Conservation (phyloP, 2,113 vertebrate genomes). For the Proterorhinus semilunaris region DNA sequence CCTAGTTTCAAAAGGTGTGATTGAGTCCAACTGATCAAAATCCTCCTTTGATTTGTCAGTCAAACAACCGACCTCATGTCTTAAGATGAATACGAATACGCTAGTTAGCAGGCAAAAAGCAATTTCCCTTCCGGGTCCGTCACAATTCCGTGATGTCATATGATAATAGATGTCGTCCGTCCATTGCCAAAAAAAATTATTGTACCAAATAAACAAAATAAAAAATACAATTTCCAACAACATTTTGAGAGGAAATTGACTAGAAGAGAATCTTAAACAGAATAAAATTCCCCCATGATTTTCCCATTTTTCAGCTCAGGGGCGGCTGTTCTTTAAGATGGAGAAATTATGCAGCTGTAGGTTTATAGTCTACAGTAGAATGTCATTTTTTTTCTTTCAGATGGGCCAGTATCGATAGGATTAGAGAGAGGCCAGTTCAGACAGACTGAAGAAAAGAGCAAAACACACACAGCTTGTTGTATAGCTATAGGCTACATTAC, state of each 20-base stretch:
- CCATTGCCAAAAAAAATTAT: too few species aligned
- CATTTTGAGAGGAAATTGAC: too few species aligned
- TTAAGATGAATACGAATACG: conserved; percentile 43
- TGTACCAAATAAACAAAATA: too few species aligned
- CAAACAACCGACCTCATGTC: conserved; percentile 71
- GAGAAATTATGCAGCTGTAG: conserved; percentile 63
- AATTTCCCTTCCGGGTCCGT: conserved; percentile 69
- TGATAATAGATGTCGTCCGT: not conserved
- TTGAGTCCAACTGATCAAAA: not conserved
- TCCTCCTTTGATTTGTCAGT: conserved; percentile 42
- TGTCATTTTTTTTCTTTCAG: conserved; percentile 70
- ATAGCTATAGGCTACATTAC: too few species aligned
- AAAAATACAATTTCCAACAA: too few species aligned
- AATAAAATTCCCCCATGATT: too few species aligned
- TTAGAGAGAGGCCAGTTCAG: too few species aligned
- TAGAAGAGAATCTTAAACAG: too few species aligned
- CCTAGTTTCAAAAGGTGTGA: conserved; percentile 40
- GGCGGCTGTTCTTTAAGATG: conserved; percentile 35
- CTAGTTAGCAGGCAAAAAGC: conserved; percentile 25
- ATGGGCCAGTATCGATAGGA: conserved; percentile 75
- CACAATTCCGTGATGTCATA: not conserved
- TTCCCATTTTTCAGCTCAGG: conserved; percentile 69
- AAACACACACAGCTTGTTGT: too few species aligned
- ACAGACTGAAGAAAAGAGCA: too few species aligned
- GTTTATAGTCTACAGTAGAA: conserved; percentile 75